These are phyloP conservation scores for Siniperca scherzeri DNA, from an alignment of 2,797 vertebrate genomes.

Conservation along the genomic window DNA sequence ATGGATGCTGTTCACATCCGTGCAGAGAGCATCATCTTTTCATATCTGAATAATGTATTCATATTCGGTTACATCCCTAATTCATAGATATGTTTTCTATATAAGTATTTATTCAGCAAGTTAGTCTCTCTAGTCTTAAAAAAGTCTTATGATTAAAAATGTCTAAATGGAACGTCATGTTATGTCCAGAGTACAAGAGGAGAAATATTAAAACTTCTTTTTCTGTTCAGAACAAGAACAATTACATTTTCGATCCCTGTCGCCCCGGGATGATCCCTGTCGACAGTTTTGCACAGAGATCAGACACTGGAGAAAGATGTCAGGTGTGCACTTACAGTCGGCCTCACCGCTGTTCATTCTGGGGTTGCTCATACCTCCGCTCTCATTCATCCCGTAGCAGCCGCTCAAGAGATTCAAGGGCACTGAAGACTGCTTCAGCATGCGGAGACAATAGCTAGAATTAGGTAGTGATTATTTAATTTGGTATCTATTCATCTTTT, in stretches of 20 bases:
- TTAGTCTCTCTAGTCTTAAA: too few relatives aligned
- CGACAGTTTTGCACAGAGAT: neutral
- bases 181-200: neutral
- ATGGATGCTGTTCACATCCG: neutral
- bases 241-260: neutral
- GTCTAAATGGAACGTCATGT: neutral
- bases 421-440: constrained; percentile 19
- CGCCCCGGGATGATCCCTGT: neutral
- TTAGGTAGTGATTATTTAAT: constrained; percentile 66
- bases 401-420: constrained; percentile 36
- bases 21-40: neutral
- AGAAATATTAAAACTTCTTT: constrained; percentile 8
- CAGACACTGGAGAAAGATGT: constrained; percentile 3
- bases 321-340: neutral
- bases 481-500: constrained; percentile 69
- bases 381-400: constrained; percentile 12
- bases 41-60: neutral
- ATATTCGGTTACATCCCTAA: neutral
- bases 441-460: constrained; percentile 60
- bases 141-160: neutral
- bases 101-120: neutral
- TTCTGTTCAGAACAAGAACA: neutral
- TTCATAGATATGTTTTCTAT: neutral
- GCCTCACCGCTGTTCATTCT: neutral
- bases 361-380: neutral